phyloP scores from a whole-genome alignment of 1,140 invertebrate species.

The Akabosia matsudoensis region DNA sequence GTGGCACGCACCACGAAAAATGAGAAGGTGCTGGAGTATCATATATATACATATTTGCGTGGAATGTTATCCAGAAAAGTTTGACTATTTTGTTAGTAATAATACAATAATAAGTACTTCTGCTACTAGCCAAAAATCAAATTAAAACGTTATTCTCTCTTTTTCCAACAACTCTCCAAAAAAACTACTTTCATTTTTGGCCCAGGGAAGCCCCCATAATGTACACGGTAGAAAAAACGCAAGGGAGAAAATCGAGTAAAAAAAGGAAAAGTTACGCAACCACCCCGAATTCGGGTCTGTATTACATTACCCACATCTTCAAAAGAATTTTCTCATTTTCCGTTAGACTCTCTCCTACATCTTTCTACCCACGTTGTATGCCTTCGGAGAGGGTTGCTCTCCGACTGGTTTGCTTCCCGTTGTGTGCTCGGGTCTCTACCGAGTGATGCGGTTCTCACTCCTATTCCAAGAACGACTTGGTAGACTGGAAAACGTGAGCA shows the following conservation, averaged over 20 bases:
- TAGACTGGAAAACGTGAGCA: no score
- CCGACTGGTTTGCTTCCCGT: background rate
- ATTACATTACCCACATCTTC: constrained; percentile 18
- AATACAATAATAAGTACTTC: background rate
- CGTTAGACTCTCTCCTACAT: no score
- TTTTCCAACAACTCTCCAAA: background rate
- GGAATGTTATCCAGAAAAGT: background rate
- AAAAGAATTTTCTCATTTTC: constrained; percentile 11
- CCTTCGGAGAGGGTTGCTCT: background rate
- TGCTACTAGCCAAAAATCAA: background rate
- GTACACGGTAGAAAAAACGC: background rate
- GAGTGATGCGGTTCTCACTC: constrained; percentile 3
- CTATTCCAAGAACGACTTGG: no score
- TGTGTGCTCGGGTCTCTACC: background rate
- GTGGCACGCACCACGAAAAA: background rate
- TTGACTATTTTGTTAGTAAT: no score
- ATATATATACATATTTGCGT: background rate
- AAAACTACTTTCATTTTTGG: no score
- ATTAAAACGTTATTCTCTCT: constrained; percentile 22
- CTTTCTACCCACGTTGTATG: background rate
- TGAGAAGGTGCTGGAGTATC: background rate
- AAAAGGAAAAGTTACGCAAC: constrained; percentile 8
- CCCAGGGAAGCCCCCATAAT: no score
- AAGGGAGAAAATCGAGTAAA: background rate
- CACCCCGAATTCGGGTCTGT: constrained; percentile 12